Evolutionary conservation across 2,113 vertebrate genomes (phyloP).

Genomic region (Lampris megalopsis): DNA sequence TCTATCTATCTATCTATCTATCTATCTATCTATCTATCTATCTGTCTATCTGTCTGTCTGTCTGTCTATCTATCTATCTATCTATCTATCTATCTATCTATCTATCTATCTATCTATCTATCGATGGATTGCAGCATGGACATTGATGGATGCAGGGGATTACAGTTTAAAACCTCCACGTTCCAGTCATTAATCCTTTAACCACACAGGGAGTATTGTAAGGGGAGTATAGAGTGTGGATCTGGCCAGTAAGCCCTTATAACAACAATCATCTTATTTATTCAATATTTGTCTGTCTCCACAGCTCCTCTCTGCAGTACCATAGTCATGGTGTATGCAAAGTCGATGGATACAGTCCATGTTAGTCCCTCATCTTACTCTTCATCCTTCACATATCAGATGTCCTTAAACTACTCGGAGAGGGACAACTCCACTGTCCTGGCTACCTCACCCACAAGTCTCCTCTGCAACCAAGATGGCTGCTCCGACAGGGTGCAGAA

Average conservation of each 20-base stretch:
- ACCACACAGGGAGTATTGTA: no score
- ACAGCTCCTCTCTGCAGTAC: slow-evolving; percentile 47
- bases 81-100: not conserved
- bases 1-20: no score
- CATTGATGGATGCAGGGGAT: no score
- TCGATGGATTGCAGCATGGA: no score
- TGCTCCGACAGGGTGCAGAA: slow-evolving; percentile 67
- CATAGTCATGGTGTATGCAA: slow-evolving; percentile 79
- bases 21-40: no score
- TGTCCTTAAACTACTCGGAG: slow-evolving; percentile 81
- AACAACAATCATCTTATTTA: not conserved
- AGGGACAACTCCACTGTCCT: slow-evolving; percentile 53
- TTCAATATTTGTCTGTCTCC: slow-evolving; percentile 35
- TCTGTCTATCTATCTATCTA: not conserved
- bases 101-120: no score
- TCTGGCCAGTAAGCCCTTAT: no score
- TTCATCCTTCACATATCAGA: slow-evolving; percentile 66
- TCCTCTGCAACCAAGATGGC: slow-evolving; percentile 35
- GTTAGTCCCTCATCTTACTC: slow-evolving; percentile 66
- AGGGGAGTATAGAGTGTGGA: no score
- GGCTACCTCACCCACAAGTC: slow-evolving; percentile 52
- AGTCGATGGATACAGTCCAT: slow-evolving; percentile 66
- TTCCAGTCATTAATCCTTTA: no score
- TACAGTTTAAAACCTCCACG: no score
- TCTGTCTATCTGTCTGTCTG: no score